Evolutionary conservation across 2,797 vertebrate genomes (phyloP), one percentile per base, ranked within the genome.

Genomic region (Rachycentron canadum): DNA sequence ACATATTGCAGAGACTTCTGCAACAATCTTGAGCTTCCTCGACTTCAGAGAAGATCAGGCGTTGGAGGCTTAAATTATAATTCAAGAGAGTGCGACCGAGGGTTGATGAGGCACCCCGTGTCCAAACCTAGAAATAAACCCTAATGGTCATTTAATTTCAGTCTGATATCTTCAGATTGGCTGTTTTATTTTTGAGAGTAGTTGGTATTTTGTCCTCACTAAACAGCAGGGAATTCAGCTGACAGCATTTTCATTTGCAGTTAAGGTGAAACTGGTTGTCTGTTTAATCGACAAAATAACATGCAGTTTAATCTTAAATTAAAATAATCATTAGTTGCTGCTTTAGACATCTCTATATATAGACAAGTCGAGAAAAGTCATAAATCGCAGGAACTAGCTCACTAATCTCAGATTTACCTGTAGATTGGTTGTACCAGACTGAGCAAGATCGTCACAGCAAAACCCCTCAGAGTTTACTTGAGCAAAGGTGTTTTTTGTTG

Each of bases 1-100:
- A 36, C 47, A 66, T 68, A 82, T 47, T 47, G 57, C 41, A 63
- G 25, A 53, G 19, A 45, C 43, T 32, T 56, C 28, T 25, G 32
- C n/a, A 12, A 30, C 14, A 26, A 11, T 64, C 19, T 52, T 53
- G 25, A 17, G 30, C 28, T 36, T 41, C 1, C 2, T 28, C 26
- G 5, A 13, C 57, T 62, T 25, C 3, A 23, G 40, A 64, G 26
- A 60, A 32, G 32, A 19, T 28, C 7, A 19, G 30, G 17, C 14
- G 5, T 45, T 16, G 32, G 3, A 17, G 19, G 14, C 6, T 14
- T 9, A 32, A 47, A 1, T 32, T 47, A 32, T 3, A 45, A 30
- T 30, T 23, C 7, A 60, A 16, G 36, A 41, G 14, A 41, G 50
- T 5, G 5, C 26, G 50, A 52, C 23, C 25, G 16, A 23, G 9